Conservation (phyloP, 2,797 vertebrate genomes). For the Gadopsis bispinosus region DNA sequence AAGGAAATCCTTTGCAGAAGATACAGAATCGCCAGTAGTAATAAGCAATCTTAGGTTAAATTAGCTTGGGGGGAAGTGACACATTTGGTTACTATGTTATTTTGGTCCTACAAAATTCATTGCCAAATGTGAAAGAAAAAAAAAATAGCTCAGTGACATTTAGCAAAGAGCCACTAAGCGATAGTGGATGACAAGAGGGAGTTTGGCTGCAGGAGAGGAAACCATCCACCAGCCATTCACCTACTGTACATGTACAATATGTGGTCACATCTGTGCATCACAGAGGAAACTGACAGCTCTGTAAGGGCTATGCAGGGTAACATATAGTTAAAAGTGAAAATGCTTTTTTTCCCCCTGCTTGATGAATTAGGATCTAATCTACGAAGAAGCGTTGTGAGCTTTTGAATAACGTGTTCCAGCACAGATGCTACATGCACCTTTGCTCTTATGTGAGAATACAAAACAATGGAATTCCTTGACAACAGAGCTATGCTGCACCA, state of each 20-base stretch:
- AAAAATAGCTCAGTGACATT: slow-evolving; percentile 3
- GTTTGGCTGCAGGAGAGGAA: slow-evolving; percentile 1
- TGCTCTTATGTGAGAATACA: neutral
- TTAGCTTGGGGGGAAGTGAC: slow-evolving; percentile 1
- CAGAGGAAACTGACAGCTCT: neutral
- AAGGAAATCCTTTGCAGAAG: slow-evolving; percentile 7
- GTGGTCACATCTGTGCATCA: slow-evolving; percentile 4
- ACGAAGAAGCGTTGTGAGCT: neutral
- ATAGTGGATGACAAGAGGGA: neutral
- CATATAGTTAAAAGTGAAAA: too few species aligned
- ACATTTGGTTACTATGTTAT: slow-evolving; percentile 7
- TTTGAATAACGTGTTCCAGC: neutral
- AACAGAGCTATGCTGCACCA: slow-evolving; percentile 9
- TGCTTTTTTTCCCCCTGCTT: neutral
- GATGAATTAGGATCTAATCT: neutral
- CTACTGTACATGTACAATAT: neutral
- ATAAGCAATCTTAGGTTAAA: neutral
- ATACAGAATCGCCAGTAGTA: neutral
- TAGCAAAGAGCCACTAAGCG: neutral
- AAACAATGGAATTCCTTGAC: slow-evolving; percentile 7
- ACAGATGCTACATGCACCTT: slow-evolving; percentile 1
- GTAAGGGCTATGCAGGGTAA: neutral
- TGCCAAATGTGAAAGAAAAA: slow-evolving; percentile 8
- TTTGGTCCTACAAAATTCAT: neutral
- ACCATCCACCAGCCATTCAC: neutral